Conservation (phyloP, 2,113 vertebrate species). For the Ranitomeya imitator region DNA sequence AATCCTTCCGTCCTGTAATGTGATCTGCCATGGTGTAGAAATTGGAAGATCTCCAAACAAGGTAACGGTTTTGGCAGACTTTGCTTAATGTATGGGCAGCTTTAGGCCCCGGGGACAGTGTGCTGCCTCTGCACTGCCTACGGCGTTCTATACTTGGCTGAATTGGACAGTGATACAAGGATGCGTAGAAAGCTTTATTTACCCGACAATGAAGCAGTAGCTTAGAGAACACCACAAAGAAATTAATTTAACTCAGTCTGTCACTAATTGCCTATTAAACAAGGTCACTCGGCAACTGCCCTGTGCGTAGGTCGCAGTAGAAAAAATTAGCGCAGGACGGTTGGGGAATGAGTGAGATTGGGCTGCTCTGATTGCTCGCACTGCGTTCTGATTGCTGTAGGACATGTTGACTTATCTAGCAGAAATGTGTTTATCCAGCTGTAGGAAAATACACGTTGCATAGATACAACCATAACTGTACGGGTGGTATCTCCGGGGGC, state of each 20-base stretch:
- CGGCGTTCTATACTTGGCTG: neutral
- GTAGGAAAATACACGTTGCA: neutral
- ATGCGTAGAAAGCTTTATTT: neutral
- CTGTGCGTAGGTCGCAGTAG: neutral
- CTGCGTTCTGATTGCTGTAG: constrained; percentile 5
- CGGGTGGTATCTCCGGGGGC: neutral
- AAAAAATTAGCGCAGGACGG: constrained; percentile 1
- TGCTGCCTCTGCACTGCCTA: neutral
- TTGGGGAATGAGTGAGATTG: too few species aligned
- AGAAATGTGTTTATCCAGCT: constrained; percentile 12
- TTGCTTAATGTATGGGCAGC: neutral
- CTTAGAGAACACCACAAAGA: neutral
- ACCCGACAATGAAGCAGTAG: neutral
- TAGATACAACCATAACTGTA: neutral
- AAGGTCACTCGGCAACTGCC: neutral
- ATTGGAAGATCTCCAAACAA: too few species aligned
- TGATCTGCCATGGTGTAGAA: too few species aligned
- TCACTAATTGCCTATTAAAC: constrained; percentile 11
- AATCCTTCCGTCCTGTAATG: too few species aligned
- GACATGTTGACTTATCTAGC: constrained; percentile 9
- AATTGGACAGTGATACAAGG: neutral
- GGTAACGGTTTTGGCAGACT: too few species aligned
- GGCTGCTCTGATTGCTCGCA: neutral
- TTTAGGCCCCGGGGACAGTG: neutral
- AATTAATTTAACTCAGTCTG: neutral